Conservation (phyloP, 1,140 invertebrate genomes). For the Scaptomyza montana region DNA sequence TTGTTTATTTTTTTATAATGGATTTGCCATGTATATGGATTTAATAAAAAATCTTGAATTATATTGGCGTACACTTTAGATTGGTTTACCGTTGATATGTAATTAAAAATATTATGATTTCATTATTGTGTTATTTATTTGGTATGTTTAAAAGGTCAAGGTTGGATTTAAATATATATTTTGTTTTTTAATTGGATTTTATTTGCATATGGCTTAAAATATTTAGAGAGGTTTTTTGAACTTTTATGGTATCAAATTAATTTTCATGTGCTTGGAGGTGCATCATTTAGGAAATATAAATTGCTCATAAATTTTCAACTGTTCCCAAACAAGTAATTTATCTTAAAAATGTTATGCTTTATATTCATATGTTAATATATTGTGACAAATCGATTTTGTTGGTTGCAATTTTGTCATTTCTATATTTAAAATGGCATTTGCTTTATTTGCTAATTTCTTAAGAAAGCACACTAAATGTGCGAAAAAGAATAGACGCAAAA, state of each 20-base stretch:
- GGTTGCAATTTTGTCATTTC: slow-evolving; percentile 46
- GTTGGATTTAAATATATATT: slow-evolving; percentile 49
- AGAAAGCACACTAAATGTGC: slow-evolving; percentile 11
- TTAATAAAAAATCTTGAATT: slow-evolving; percentile 10
- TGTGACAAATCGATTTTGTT: not conserved
- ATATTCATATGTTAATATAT: no score
- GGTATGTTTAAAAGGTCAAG: slow-evolving; percentile 59
- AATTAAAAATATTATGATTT: slow-evolving; percentile 70
- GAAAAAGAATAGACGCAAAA: not conserved
- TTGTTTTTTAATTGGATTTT: not conserved
- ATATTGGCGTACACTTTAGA: slow-evolving; percentile 13
- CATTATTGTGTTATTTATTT: slow-evolving; percentile 22
- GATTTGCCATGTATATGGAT: slow-evolving; percentile 18
- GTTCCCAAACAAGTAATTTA: slow-evolving; percentile 6
- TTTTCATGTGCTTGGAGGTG: no score
- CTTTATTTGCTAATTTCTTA: slow-evolving; percentile 26
- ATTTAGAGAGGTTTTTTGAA: no score
- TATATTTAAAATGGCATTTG: slow-evolving; percentile 36
- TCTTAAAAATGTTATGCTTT: slow-evolving; percentile 2
- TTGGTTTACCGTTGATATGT: slow-evolving; percentile 70
- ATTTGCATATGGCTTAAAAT: no score
- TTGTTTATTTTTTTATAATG: no score
- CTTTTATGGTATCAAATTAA: no score
- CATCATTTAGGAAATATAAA: slow-evolving; percentile 19
- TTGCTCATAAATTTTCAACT: no score